Conservation (phyloP, 2,113 vertebrate species). For the Crotalus viridis region DNA sequence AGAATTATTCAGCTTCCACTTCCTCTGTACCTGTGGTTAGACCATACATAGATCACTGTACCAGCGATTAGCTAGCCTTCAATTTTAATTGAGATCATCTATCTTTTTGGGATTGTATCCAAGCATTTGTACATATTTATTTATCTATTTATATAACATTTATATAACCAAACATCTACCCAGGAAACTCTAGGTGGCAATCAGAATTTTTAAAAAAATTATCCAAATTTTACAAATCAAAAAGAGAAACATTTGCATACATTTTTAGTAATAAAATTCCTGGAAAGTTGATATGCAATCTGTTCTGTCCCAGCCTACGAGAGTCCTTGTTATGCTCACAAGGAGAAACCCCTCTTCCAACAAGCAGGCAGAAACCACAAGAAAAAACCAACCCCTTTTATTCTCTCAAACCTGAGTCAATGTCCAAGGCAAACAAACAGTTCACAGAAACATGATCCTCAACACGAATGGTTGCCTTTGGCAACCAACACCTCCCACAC, state of each 20-base stretch:
- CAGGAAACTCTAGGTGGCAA: not conserved
- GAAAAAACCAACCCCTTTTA: too few species aligned
- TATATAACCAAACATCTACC: not conserved
- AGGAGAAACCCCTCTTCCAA: too few species aligned
- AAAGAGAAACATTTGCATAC: not conserved
- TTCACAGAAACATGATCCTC: too few species aligned
- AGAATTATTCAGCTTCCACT: not conserved
- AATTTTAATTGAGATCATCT: not conserved
- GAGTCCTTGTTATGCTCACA: too few species aligned
- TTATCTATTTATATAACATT: not conserved
- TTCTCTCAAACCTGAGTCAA: too few species aligned
- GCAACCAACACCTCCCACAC: too few species aligned
- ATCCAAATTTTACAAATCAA: not conserved
- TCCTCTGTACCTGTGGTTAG: not conserved
- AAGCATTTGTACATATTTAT: not conserved
- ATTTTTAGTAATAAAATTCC: not conserved
- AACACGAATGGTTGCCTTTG: too few species aligned
- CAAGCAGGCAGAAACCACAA: too few species aligned
- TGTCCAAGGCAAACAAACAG: too few species aligned
- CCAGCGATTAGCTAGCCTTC: not conserved
- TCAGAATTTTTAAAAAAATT: not conserved
- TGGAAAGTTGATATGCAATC: not conserved
- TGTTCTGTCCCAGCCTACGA: too few species aligned
- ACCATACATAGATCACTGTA: not conserved
- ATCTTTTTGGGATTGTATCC: not conserved